These are phyloP conservation scores for Staurois parvus DNA, from an alignment of 2,797 vertebrate species.

Conservation along the genomic window DNA sequence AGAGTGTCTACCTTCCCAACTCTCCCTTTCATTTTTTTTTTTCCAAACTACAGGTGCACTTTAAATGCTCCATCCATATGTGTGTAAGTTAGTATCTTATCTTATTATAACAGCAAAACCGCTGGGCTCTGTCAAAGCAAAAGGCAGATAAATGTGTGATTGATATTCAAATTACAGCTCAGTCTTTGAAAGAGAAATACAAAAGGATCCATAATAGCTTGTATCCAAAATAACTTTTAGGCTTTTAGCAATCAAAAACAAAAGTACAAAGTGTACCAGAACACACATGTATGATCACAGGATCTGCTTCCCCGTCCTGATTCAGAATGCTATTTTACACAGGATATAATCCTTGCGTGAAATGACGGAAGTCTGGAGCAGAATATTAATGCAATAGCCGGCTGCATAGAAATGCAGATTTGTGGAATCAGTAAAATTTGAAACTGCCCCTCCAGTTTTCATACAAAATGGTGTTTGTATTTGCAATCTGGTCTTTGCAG, in stretches of 20 bases:
- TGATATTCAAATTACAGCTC: conserved; percentile 42
- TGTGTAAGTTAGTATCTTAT: neutral
- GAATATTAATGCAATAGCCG: conserved; percentile 24
- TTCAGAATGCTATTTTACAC: neutral
- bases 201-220: conserved; percentile 40
- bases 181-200: conserved; percentile 43
- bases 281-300: conserved; percentile 29
- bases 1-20: neutral
- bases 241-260: conserved; percentile 34
- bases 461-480: neutral
- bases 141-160: conserved; percentile 42
- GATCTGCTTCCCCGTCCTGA: neutral
- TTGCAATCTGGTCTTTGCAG: neutral
- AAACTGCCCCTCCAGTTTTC: neutral
- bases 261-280: conserved; percentile 29
- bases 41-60: neutral
- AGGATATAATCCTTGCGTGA: conserved; percentile 43
- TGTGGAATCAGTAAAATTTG: neutral
- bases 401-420: conserved; percentile 24
- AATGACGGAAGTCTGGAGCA: conserved; percentile 38
- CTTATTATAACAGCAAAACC: conserved; percentile 20
- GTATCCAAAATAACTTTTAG: conserved; percentile 24
- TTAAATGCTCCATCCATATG: neutral
- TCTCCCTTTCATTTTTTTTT: neutral
- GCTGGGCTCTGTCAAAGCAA: conserved; percentile 33